Percentiles rank a stretch among this genome's conserved stretches.
Conservation (phyloP, 2,113 vertebrate genomes). For the Sardina pilchardus region DNA sequence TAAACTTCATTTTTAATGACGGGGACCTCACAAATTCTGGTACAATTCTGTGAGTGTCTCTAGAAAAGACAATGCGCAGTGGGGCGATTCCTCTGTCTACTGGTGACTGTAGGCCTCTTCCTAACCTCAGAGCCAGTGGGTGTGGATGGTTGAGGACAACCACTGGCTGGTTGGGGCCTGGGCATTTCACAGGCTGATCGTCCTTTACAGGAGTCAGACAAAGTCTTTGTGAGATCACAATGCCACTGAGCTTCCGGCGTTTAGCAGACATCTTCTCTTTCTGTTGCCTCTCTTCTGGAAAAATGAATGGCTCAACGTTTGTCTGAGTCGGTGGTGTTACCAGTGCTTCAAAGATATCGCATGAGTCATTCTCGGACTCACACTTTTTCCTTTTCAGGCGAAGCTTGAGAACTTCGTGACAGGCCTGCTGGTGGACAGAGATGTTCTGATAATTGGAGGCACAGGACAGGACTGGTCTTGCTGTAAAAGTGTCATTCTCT, state of each 20-base stretch:
- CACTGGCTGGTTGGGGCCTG: slow-evolving; percentile 89
- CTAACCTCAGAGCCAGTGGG: slow-evolving; percentile 47
- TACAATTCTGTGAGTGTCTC: slow-evolving; percentile 6
- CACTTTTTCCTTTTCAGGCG: slow-evolving; percentile 66
- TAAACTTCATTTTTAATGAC: slow-evolving; percentile 89
- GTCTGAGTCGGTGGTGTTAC: neutral
- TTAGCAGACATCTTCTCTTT: slow-evolving; percentile 52
- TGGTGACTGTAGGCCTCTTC: neutral
- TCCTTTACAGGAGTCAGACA: slow-evolving; percentile 75
- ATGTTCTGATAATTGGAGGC: slow-evolving; percentile 54
- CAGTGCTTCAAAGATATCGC: neutral
- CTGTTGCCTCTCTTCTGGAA: slow-evolving; percentile 40
- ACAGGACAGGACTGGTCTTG: slow-evolving; percentile 54
- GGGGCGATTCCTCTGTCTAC: neutral
- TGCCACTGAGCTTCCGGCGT: slow-evolving; percentile 45
- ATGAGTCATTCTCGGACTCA: slow-evolving; percentile 27
- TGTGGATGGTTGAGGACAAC: slow-evolving; percentile 92
- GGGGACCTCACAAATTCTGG: slow-evolving; percentile 62
- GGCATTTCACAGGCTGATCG: slow-evolving; percentile 83
- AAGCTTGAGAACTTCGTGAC: slow-evolving; percentile 63
- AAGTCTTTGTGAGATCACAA: slow-evolving; percentile 44
- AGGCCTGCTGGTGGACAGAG: slow-evolving; percentile 59
- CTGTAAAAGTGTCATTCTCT: slow-evolving; percentile 28
- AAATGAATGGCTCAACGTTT: neutral
- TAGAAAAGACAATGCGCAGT: neutral